Evolutionary conservation across 2,113 vertebrate genomes (phyloP).

Genomic region (Galemys pyrenaicus): DNA sequence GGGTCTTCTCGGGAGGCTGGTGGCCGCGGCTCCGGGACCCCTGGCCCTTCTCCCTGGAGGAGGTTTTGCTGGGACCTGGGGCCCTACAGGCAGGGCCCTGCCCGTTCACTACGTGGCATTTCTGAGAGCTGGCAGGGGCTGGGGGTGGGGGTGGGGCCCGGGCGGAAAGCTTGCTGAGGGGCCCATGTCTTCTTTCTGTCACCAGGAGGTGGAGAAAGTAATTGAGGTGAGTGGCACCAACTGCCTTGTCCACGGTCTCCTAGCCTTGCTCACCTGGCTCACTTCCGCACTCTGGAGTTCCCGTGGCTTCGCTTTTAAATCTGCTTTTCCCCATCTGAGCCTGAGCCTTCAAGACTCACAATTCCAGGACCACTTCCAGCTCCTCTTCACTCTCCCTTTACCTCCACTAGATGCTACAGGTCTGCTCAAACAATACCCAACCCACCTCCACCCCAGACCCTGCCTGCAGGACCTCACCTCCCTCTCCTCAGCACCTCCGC

Average conservation of each 20-base stretch:
- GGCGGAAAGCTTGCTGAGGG: constrained; percentile 91
- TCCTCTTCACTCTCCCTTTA: neutral
- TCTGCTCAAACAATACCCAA: neutral
- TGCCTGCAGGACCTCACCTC: neutral
- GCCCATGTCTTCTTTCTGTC: constrained; percentile 92
- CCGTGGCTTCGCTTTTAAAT: neutral
- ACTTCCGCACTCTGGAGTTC: neutral
- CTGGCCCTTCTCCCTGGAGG: constrained; percentile 85
- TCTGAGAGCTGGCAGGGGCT: constrained; percentile 85
- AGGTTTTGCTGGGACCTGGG: constrained; percentile 81
- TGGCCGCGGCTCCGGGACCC: constrained; percentile 81
- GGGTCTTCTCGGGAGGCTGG: constrained; percentile 88
- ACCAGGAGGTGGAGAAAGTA: constrained; percentile 68
- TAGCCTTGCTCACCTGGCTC: neutral
- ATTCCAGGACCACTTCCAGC: constrained; percentile 26
- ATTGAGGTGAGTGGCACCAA: constrained; percentile 45
- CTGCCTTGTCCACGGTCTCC: neutral
- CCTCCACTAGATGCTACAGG: neutral
- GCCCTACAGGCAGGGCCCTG: constrained; percentile 82
- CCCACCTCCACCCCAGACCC: neutral
- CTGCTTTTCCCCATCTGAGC: neutral
- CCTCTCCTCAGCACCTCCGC: neutral
- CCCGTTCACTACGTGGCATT: constrained; percentile 88
- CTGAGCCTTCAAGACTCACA: neutral
- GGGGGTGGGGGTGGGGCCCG: constrained; percentile 87